phyloP scores from a whole-genome alignment of 2,888 invertebrate genomes.

The Acleris literana region DNA sequence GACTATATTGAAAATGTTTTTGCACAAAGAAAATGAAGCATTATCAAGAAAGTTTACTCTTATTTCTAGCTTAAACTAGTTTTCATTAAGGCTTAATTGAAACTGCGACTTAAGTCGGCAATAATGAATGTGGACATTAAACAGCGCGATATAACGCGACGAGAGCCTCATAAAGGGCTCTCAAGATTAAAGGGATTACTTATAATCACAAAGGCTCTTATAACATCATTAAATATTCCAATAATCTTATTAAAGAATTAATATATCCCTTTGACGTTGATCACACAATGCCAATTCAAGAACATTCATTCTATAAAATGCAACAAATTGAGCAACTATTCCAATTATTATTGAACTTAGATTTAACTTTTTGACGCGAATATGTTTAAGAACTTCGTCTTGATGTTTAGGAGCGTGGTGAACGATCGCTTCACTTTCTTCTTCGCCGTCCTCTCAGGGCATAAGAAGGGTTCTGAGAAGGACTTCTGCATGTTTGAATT shows the following conservation, averaged over 20 bases:
- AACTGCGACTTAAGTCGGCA: constrained; percentile 12
- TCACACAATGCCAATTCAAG: constrained; percentile 40
- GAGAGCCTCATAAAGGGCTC: constrained; percentile 27
- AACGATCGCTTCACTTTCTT: constrained; percentile 78
- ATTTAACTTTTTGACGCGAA: constrained; percentile 73
- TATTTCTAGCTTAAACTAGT: constrained; percentile 18
- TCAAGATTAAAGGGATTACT: constrained; percentile 34
- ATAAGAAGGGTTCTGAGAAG: constrained; percentile 71
- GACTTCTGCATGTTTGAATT: constrained; percentile 63
- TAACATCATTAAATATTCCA: constrained; percentile 34
- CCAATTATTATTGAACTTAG: constrained; percentile 42
- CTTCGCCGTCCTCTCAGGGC: constrained; percentile 65
- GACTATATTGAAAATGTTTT: constrained; percentile 1
- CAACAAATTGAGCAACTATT: constrained; percentile 76
- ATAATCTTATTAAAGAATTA: constrained; percentile 24
- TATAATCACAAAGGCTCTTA: constrained; percentile 8
- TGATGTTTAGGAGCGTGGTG: constrained; percentile 74
- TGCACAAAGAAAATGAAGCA: constrained; percentile 12
- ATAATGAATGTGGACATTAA: constrained; percentile 23
- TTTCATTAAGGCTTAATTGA: constrained; percentile 22
- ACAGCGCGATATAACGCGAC: constrained; percentile 1
- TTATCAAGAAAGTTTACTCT: constrained; percentile 5
- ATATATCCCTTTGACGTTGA: constrained; percentile 15
- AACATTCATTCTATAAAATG: constrained; percentile 58
- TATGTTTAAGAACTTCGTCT: constrained; percentile 76